phyloP scores from a whole-genome alignment of 1,140 invertebrate genomes.

The Drosophila punjabiensis region DNA sequence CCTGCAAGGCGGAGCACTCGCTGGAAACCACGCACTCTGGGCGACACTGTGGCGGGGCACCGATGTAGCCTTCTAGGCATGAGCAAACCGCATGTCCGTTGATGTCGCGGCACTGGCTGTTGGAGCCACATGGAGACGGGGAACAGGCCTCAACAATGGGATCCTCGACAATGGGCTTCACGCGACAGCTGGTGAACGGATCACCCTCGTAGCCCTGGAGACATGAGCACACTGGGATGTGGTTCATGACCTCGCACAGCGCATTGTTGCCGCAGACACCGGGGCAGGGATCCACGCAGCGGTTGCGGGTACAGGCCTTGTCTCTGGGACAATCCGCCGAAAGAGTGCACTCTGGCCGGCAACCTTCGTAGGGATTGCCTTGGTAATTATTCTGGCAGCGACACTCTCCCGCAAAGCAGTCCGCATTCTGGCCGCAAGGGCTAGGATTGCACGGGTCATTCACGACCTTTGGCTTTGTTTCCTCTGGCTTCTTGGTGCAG shows the following conservation, averaged over 20 bases:
- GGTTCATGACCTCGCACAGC: slow-evolving; percentile 93
- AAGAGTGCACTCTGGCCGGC: slow-evolving; percentile 92
- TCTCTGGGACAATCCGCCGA: slow-evolving; percentile 93
- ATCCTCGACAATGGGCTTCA: slow-evolving; percentile 84
- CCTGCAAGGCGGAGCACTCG: slow-evolving; percentile 92
- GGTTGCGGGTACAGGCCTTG: slow-evolving; percentile 92
- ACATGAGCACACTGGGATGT: slow-evolving; percentile 93
- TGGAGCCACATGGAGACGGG: slow-evolving; percentile 89
- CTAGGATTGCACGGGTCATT: slow-evolving; percentile 91
- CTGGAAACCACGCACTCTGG: slow-evolving; percentile 94
- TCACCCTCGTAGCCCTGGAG: slow-evolving; percentile 91
- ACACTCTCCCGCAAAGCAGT: slow-evolving; percentile 92
- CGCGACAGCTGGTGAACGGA: slow-evolving; percentile 91
- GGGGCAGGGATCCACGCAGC: slow-evolving; percentile 92
- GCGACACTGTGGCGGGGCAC: slow-evolving; percentile 91
- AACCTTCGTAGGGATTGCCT: slow-evolving; percentile 93
- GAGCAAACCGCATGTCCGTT: slow-evolving; percentile 92
- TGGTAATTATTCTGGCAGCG: slow-evolving; percentile 92
- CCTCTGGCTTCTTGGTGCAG: slow-evolving; percentile 86
- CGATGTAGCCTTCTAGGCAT: slow-evolving; percentile 91
- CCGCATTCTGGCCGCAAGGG: slow-evolving; percentile 93
- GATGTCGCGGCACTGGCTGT: slow-evolving; percentile 90
- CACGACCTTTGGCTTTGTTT: slow-evolving; percentile 13
- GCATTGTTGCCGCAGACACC: slow-evolving; percentile 94
- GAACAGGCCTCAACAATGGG: slow-evolving; percentile 91